Base-by-base conservation (phyloP, 1,140 invertebrate species). In the Alviniconcha marisindica region DNA sequence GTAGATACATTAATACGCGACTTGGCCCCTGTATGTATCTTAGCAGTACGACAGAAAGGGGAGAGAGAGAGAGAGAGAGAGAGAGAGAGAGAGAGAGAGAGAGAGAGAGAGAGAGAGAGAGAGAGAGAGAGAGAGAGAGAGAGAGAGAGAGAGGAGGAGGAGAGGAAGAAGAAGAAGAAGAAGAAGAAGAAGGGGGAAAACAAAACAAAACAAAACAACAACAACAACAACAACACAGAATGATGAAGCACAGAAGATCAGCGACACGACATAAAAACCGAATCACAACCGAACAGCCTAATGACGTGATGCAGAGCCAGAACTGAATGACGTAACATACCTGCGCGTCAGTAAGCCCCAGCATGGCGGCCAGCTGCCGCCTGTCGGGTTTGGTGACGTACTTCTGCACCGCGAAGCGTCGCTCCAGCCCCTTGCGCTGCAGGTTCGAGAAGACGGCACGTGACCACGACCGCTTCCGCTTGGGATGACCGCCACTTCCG, bases 361-460 rank as follows among this genome's bases (percentile, higher is more conserved):
- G 94, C 92, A 98, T 97, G 91, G 98, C 97, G 0, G 98, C 98
- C 42, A 99, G 93, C 91, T 99, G 98, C 93, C 98, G 97, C 90
- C 98, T 95, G 93, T 99, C 98, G 0, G 98, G 98, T 93, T 99
- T 99, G 83, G 97, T 98, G 90, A 99, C 99, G 93, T 99, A 99
- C 93, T 99, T 99, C 93, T 99, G 98, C n/a, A 98, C 95, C 92
- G 98, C 97, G 93, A 99, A 99, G 88, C 97, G 93, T 87, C 98
- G 96, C 93, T 99, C 98, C 77, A 99, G 94, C 0, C 98, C 98
- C 87, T 98, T 97, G 77, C 98, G 94, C 91, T 99, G 98, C 0
- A 97, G 95, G 91, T 98, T 97, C 74, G 97, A 98, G 93, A 97
- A 97, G 0, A 99, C 98, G 0, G 98, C 98, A 90, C 94, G 90